These are phyloP conservation scores for Brachyhypopomus gauderio DNA, from an alignment of 2,113 vertebrate genomes.

Conservation along the genomic window DNA sequence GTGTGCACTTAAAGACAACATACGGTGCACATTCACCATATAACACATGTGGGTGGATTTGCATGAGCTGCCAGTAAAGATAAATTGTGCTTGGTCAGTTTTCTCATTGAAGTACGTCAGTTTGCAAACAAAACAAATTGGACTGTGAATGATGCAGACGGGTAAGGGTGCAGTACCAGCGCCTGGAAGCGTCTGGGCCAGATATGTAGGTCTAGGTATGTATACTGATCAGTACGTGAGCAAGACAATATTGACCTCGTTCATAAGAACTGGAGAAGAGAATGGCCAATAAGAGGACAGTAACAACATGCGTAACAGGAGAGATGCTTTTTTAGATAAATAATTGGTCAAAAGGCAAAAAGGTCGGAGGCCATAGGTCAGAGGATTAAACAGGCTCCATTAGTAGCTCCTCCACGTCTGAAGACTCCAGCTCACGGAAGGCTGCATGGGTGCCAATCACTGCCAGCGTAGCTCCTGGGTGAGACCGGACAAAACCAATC, in stretches of 20 bases:
- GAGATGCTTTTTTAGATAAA: conserved; percentile 40
- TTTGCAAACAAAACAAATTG: not conserved
- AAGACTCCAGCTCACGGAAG: conserved; percentile 81
- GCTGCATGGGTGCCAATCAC: conserved; percentile 87
- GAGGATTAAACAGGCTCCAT: conserved; percentile 80
- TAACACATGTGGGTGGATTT: conserved; percentile 18
- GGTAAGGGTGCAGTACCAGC: not conserved
- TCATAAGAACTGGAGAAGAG: not conserved
- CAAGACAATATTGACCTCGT: not conserved
- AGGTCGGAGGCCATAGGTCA: conserved; percentile 28
- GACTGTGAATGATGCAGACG: not conserved
- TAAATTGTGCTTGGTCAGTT: conserved; percentile 22
- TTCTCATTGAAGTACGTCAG: not conserved
- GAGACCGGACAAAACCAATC: conserved; percentile 12
- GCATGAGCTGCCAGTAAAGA: conserved; percentile 9
- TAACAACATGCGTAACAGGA: conserved; percentile 38
- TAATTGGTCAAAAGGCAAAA: conserved; percentile 20
- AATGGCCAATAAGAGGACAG: conserved; percentile 7
- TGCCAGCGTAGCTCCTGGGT: conserved; percentile 84
- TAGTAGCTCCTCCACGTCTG: conserved; percentile 81
- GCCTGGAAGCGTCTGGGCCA: not conserved
- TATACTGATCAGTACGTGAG: not conserved
- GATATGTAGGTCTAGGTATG: not conserved
- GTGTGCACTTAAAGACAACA: no score
- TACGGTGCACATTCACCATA: not conserved